Conservation (phyloP, 2,888 invertebrate genomes). For the Danaus chrysippus region DNA sequence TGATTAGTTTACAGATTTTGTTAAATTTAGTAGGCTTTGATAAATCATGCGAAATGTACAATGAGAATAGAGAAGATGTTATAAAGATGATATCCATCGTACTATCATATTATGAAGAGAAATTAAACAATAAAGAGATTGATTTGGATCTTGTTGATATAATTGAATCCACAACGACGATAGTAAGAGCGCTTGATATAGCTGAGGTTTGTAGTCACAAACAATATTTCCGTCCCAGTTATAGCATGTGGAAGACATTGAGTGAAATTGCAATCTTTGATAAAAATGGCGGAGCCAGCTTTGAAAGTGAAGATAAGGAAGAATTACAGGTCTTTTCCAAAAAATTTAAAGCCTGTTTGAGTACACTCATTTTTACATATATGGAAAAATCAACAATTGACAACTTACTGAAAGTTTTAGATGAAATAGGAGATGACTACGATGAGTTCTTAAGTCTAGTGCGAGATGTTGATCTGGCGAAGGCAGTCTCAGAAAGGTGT, state of each 20-base stretch:
- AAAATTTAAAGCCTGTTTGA: conserved; percentile 51
- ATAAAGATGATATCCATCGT: conserved; percentile 52
- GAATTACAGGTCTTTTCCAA: conserved; percentile 48
- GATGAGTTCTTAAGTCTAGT: conserved; percentile 49
- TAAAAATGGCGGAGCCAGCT: conserved; percentile 46
- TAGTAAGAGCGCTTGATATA: conserved; percentile 48
- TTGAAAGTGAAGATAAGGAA: conserved; percentile 53
- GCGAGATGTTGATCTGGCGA: conserved; percentile 43
- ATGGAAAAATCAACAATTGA: conserved; percentile 53
- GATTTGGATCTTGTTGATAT: conserved; percentile 62
- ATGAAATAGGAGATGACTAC: conserved; percentile 49
- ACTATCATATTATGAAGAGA: conserved; percentile 58
- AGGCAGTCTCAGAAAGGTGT: conserved; percentile 46
- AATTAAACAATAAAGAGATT: conserved; percentile 56
- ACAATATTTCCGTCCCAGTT: conserved; percentile 53
- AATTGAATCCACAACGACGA: conserved; percentile 55
- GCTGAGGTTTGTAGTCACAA: conserved; percentile 46
- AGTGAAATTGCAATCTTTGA: conserved; percentile 44
- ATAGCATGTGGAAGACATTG: conserved; percentile 59
- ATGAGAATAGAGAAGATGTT: conserved; percentile 45
- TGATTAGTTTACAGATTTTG: conserved; percentile 59
- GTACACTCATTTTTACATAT: conserved; percentile 53
- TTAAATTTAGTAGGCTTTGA: conserved; percentile 62
- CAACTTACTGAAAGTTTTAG: conserved; percentile 48
- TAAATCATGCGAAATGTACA: conserved; percentile 50